Conservation (phyloP, 1,140 invertebrate species). For the Drosophila lacteicornis region DNA sequence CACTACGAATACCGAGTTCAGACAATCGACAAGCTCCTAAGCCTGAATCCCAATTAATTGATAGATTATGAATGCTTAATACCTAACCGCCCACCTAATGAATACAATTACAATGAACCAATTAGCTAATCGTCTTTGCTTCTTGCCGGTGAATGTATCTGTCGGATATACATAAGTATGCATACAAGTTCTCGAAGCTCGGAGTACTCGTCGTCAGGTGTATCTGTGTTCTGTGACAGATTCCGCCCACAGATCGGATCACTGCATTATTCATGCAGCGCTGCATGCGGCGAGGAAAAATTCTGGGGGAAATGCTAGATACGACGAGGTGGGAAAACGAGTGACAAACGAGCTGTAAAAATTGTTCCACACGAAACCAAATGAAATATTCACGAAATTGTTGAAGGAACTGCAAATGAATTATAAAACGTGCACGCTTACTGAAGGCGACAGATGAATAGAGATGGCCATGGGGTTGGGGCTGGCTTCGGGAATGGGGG, state of each 20-base stretch:
- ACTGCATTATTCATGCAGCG: constrained; percentile 48
- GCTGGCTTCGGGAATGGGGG: neutral
- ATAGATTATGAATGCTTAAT: constrained; percentile 48
- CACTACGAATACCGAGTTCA: neutral
- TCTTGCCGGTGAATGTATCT: constrained; percentile 28
- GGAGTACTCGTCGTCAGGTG: constrained; percentile 3
- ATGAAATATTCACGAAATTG: constrained; percentile 74
- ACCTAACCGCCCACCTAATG: constrained; percentile 23
- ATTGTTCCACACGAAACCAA: constrained; percentile 39
- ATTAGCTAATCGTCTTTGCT: constrained; percentile 44
- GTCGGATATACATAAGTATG: constrained; percentile 26
- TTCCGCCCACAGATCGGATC: constrained; percentile 50
- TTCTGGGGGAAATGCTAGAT: constrained; percentile 5
- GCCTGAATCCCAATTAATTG: constrained; percentile 30
- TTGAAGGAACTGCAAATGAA: constrained; percentile 60
- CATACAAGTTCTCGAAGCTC: constrained; percentile 9
- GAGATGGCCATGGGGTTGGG: constrained; percentile 1
- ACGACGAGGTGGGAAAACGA: constrained; percentile 36
- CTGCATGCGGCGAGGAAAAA: constrained; percentile 14
- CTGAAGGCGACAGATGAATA: constrained; percentile 40
- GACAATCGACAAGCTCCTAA: neutral
- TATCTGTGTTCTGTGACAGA: constrained; percentile 40
- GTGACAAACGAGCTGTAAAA: constrained; percentile 62
- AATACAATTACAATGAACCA: constrained; percentile 47
- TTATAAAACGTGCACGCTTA: constrained; percentile 48